Conservation (phyloP, 2,888 invertebrate genomes). For the Thymelicus sylvestris region DNA sequence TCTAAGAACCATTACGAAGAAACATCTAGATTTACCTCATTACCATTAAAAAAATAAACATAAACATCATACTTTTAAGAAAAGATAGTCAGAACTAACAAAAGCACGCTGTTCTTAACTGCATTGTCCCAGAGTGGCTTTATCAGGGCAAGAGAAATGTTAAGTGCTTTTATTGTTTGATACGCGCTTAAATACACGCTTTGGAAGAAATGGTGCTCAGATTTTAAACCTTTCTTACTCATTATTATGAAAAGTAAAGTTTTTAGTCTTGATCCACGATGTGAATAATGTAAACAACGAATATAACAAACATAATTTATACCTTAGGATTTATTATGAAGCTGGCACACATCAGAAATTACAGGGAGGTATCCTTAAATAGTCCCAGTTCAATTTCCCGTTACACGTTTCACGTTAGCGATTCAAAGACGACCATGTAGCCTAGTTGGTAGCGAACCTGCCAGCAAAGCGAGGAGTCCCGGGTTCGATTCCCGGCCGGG, state of each 20-base stretch:
- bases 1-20: not conserved
- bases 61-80: slow-evolving; percentile 12
- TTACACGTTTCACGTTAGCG: too few relatives aligned
- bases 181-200: slow-evolving; percentile 28
- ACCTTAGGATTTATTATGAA: too few relatives aligned
- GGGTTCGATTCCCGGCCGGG: too few relatives aligned
- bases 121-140: slow-evolving; percentile 32
- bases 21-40: slow-evolving; percentile 1
- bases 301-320: not conserved
- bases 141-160: slow-evolving; percentile 37
- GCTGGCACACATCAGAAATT: too few relatives aligned
- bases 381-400: too few relatives aligned
- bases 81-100: slow-evolving; percentile 27
- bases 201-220: slow-evolving; percentile 20
- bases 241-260: slow-evolving; percentile 19
- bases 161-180: slow-evolving; percentile 38
- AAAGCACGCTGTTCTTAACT: slow-evolving; percentile 31
- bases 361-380: too few relatives aligned
- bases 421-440: too few relatives aligned
- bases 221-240: slow-evolving; percentile 29
- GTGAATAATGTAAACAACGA: not conserved
- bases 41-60: not conserved
- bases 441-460: too few relatives aligned
- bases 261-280: not conserved
- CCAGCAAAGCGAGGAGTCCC: too few relatives aligned